Conservation (phyloP, 2,113 vertebrate genomes). For the Parus major region DNA sequence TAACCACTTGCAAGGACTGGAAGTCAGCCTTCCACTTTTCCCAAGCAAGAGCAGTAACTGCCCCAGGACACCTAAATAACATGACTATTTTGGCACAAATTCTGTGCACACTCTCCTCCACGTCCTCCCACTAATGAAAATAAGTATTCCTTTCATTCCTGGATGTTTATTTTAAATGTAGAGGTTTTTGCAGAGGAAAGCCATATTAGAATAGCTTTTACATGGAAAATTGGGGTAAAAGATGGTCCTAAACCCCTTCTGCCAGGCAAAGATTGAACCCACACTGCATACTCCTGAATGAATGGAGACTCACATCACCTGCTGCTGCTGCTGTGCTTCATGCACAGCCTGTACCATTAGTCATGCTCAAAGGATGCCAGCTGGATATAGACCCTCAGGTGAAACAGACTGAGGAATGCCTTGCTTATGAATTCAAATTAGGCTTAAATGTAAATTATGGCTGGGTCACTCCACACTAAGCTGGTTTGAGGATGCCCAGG, state of each 20-base stretch:
- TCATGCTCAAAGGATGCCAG: not conserved
- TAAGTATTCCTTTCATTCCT: not conserved
- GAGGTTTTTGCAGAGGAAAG: not conserved
- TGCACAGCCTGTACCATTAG: not conserved
- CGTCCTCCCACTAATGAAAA: not conserved
- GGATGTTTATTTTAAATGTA: not conserved
- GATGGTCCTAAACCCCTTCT: not conserved
- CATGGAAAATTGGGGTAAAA: not conserved
- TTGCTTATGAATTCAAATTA: constrained; percentile 16
- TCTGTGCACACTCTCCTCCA: not conserved
- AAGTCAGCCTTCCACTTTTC: not conserved
- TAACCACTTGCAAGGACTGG: not conserved
- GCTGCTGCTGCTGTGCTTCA: not conserved
- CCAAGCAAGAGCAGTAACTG: not conserved
- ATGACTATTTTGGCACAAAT: not conserved
- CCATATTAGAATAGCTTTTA: not conserved
- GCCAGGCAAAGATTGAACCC: not conserved
- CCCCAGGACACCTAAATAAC: not conserved
- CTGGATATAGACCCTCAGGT: constrained; percentile 43
- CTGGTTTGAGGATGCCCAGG: not conserved
- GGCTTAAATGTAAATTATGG: not conserved
- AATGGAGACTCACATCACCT: not conserved
- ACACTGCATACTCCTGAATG: not conserved
- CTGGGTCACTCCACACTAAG: not conserved
- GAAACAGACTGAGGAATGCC: constrained; percentile 46